Conservation (phyloP, 1,140 invertebrate species). For the Gonatopus flavifemur region DNA sequence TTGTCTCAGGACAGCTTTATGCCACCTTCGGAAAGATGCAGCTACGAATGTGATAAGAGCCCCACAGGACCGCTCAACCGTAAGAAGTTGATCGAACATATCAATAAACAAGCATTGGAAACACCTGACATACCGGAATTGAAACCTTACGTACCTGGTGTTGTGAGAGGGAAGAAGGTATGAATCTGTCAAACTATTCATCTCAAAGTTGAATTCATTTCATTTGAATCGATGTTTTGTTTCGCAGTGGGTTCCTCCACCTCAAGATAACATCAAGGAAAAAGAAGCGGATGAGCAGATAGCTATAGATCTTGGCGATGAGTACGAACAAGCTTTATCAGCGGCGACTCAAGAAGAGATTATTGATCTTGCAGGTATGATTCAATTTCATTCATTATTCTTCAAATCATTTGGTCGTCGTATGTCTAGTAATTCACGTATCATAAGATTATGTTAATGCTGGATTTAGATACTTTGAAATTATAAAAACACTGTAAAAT, state of each 20-base stretch:
- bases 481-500: too few relatives aligned
- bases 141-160: conserved; percentile 89
- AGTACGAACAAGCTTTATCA: conserved; percentile 91
- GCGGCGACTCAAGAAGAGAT: conserved; percentile 96
- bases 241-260: conserved; percentile 82
- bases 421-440: too few relatives aligned
- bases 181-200: conserved; percentile 12
- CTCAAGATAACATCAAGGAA: conserved; percentile 75
- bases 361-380: conserved; percentile 93
- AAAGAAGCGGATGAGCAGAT: conserved; percentile 87
- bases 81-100: conserved; percentile 95
- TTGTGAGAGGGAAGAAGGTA: conserved; percentile 88
- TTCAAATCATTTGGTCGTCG: background rate
- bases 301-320: conserved; percentile 89
- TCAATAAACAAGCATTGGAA: conserved; percentile 96
- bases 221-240: conserved; percentile 14
- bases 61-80: conserved; percentile 94
- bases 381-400: conserved; percentile 8
- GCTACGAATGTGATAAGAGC: conserved; percentile 92
- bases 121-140: conserved; percentile 96
- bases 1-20: conserved; percentile 88
- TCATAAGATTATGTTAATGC: too few relatives aligned
- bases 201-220: background rate
- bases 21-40: conserved; percentile 92
- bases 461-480: too few relatives aligned